Percentiles rank a stretch among this genome's conserved stretches.
These are phyloP conservation scores for Boleophthalmus pectinirostris DNA, from an alignment of 2,113 vertebrate species.

Conservation along the genomic window DNA sequence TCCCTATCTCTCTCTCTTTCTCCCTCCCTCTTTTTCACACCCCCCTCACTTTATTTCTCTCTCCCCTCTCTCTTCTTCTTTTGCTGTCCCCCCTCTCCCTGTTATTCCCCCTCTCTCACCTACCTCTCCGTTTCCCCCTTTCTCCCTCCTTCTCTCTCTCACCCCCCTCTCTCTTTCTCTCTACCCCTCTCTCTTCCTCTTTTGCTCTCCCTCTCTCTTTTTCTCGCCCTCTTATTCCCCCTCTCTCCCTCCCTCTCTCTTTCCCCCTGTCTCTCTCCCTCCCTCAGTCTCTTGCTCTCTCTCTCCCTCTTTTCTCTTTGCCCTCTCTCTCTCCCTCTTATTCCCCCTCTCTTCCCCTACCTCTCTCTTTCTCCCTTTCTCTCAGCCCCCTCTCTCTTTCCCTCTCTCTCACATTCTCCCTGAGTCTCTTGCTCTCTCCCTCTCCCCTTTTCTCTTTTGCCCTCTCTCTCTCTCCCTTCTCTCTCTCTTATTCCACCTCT, in stretches of 20 bases:
- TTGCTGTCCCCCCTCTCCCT: no score
- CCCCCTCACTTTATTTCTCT: no score
- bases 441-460: background rate
- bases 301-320: background rate
- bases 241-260: background rate
- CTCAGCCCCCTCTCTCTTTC: no score
- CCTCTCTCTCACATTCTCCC: background rate
- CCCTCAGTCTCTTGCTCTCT: constrained; percentile 8
- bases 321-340: constrained; percentile 2
- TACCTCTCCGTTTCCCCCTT: background rate
- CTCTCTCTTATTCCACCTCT: no score
- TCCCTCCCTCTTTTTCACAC: no score
- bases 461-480: no score
- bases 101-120: no score
- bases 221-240: background rate
- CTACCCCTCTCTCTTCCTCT: background rate
- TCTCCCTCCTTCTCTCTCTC: no score
- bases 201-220: background rate
- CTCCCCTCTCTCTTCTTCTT: no score
- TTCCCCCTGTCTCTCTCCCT: background rate
- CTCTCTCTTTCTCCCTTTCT: background rate
- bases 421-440: no score
- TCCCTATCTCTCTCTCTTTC: no score
- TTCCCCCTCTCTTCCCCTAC: constrained; percentile 11
- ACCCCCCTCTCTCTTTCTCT: no score